Percentiles rank a stretch among this genome's conserved stretches.
Evolutionary conservation across 2,113 vertebrate genomes (phyloP).

Genomic region (Phocoena phocoena): DNA sequence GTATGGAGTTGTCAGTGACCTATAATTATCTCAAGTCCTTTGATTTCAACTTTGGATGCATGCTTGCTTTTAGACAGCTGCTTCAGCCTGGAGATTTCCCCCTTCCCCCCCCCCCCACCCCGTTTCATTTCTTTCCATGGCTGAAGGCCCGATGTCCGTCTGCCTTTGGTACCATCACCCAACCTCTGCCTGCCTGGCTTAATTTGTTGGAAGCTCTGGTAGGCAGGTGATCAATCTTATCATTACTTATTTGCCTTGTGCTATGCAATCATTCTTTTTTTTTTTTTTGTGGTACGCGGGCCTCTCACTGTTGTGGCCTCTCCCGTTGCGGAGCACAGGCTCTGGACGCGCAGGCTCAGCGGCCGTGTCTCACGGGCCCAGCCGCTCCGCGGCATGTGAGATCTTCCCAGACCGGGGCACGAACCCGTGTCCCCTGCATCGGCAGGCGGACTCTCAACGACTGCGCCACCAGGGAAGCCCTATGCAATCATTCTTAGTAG

Average conservation of each 20-base stretch:
- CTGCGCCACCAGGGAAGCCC: not conserved
- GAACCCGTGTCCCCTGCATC: too few species aligned
- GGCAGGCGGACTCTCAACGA: too few species aligned
- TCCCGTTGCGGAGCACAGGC: too few species aligned
- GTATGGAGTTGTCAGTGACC: not conserved
- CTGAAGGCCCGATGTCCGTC: not conserved
- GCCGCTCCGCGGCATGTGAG: too few species aligned
- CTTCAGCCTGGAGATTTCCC: not conserved
- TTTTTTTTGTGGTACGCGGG: too few species aligned
- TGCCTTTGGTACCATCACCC: not conserved
- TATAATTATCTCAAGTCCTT: not conserved
- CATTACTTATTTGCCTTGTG: not conserved
- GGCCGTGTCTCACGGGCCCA: too few species aligned
- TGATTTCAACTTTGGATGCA: not conserved
- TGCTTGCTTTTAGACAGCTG: conserved; percentile 5
- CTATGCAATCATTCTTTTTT: not conserved
- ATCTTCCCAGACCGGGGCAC: too few species aligned
- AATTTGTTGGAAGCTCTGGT: not conserved
- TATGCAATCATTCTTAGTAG: not conserved
- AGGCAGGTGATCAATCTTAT: not conserved
- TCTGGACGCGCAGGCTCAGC: too few species aligned
- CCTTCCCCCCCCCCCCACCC: too few species aligned
- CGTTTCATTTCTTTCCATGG: not conserved
- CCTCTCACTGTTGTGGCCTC: too few species aligned
- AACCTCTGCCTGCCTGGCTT: not conserved